phyloP scores from a whole-genome alignment of 2,113 vertebrate genomes.

The Fukomys damarensis region DNA sequence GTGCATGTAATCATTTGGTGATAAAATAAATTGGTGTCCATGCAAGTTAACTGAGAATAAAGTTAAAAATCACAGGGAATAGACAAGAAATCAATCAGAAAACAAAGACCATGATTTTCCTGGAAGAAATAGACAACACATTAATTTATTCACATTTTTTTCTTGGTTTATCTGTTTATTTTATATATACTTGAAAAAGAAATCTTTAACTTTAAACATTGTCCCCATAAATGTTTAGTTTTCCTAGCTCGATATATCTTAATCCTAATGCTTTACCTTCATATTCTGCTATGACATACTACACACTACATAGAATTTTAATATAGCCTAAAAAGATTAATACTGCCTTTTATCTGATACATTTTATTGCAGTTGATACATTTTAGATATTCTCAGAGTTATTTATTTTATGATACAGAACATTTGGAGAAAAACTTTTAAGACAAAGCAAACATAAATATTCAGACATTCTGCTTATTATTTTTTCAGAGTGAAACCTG shows the following conservation, averaged over 20 bases:
- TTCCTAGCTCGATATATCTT: conserved; percentile 11
- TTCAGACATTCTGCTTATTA: conserved; percentile 68
- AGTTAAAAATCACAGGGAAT: neutral
- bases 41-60: neutral
- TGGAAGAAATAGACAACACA: neutral
- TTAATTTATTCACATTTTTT: neutral
- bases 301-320: conserved; percentile 63
- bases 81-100: neutral
- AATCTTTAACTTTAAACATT: neutral
- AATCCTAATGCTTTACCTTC: conserved; percentile 40
- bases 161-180: neutral
- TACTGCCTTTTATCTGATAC: conserved; percentile 73
- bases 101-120: neutral
- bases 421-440: conserved; percentile 70
- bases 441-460: conserved; percentile 74
- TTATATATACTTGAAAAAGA: neutral
- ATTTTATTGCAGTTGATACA: conserved; percentile 71
- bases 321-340: conserved; percentile 75
- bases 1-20: neutral
- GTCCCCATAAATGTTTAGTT: neutral
- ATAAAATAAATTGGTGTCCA: neutral
- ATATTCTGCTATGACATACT: neutral
- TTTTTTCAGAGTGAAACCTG: conserved; percentile 71
- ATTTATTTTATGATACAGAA: conserved; percentile 65
- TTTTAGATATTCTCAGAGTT: conserved; percentile 70